Percentiles rank a stretch among this genome's conserved stretches.
Conservation (phyloP, 2,113 vertebrate genomes). For the Acrocephalus arundinaceus region DNA sequence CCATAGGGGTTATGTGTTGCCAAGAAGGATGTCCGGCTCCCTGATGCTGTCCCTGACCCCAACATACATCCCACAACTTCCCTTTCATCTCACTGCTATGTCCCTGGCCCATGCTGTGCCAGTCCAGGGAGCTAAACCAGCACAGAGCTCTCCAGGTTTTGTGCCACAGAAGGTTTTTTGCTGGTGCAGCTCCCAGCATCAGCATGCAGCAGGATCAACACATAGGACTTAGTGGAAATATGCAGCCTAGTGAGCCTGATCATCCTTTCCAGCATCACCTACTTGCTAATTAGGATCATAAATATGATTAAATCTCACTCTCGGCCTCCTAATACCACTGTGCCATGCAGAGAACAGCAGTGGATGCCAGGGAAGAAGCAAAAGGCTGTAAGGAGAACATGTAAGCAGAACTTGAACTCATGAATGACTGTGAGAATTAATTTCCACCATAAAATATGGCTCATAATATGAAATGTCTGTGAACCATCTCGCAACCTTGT, state of each 20-base stretch:
- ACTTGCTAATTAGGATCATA: neutral
- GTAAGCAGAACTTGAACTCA: neutral
- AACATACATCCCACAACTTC: neutral
- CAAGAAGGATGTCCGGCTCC: neutral
- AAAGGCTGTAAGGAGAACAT: neutral
- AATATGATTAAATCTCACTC: neutral
- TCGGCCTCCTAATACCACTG: neutral
- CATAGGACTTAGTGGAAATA: neutral
- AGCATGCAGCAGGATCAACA: neutral
- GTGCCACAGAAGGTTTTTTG: neutral
- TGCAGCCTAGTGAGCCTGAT: neutral
- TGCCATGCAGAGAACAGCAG: neutral
- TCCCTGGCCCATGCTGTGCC: neutral
- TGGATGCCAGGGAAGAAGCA: neutral
- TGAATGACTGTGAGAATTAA: constrained; percentile 12
- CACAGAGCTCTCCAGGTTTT: neutral
- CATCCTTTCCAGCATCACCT: neutral
- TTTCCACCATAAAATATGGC: neutral
- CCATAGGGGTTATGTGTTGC: neutral
- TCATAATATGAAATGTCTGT: neutral
- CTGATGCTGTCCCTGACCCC: neutral
- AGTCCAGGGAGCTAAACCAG: neutral
- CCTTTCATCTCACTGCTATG: neutral
- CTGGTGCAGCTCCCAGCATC: neutral
- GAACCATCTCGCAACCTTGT: neutral